Evolutionary conservation across 2,888 invertebrate genomes (phyloP), one percentile per base, ranked within the genome.

Genomic region (Caenorhabditis doughertyi): DNA sequence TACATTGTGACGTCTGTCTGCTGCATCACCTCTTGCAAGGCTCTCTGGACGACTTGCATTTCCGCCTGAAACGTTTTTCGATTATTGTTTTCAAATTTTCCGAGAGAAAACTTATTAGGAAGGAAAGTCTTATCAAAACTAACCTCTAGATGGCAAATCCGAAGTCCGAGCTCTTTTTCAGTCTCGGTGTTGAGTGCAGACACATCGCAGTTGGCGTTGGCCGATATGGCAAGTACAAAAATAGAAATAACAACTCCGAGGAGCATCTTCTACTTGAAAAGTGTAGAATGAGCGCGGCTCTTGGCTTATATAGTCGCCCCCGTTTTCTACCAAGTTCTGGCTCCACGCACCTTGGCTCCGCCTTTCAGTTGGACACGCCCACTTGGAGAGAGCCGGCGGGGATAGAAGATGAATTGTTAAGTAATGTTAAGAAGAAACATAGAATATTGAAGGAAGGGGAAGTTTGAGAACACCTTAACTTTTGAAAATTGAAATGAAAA

Each of bases 1-100:
- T 56, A 55, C 21, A 81, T 2, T 11, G 76, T 79, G 47, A 79
- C 56, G 58, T 83, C 85, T 18, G 80, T 64, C 42, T 85, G 67
- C 60, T 86, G 85, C 39, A 88, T 81, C 21, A 88, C 76, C 72
- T 88, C 88, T 74, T 88, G 88, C 60, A 88, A 47, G 25, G 87
- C 86, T 47, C 80, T 79, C 65, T 86, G 81, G 39, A 87, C 71
- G n/a, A 85, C 87, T 16, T 68, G 56, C 71, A 87, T 67, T 65
- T 83, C 81, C 18, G 73, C 65, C 88, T 88, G 67, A 51, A 86
- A 77, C 18, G n/a, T 1, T 18, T 32, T 7, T 32, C 42, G n/a
- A n/a, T n/a, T n/a, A n/a, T n/a, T n/a, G n/a, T n/a, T n/a, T n/a
- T n/a, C n/a, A n/a, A n/a, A n/a, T n/a, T n/a, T n/a, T n/a, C n/a